Evolutionary conservation across 2,797 vertebrate genomes (phyloP).

Genomic region (Thalassophryne amazonica): DNA sequence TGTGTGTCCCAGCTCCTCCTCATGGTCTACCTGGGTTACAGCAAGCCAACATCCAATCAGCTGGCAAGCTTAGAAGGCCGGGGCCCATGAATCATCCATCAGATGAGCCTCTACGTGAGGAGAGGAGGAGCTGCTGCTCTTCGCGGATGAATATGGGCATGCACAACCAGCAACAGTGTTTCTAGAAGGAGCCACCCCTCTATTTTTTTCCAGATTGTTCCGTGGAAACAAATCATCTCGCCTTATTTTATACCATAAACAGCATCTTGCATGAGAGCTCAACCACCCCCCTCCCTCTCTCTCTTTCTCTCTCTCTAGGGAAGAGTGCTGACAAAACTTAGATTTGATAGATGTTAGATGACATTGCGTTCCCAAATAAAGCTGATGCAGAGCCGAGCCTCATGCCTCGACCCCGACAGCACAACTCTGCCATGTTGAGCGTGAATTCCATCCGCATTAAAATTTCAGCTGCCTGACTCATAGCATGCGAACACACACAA

Average conservation of each 20-base stretch:
- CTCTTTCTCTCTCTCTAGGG: conserved; percentile 20
- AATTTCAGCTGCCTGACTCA: conserved; percentile 40
- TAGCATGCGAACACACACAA: conserved; percentile 11
- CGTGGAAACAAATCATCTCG: background rate
- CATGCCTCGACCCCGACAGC: conserved; percentile 6
- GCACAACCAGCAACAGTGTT: conserved; percentile 12
- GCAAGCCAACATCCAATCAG: conserved; percentile 63
- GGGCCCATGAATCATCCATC: conserved; percentile 66
- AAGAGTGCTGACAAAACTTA: conserved; percentile 52
- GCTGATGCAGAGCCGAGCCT: conserved; percentile 22
- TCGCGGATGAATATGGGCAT: conserved; percentile 55
- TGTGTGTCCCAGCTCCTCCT: conserved; percentile 64
- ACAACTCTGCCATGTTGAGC: conserved; percentile 1
- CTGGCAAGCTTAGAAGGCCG: conserved; percentile 47
- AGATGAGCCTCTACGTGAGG: conserved; percentile 46
- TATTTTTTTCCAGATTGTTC: conserved; percentile 6
- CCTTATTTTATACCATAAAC: background rate
- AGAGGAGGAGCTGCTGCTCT: conserved; percentile 53
- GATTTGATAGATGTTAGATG: conserved; percentile 56
- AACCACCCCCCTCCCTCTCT: background rate
- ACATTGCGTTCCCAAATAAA: conserved; percentile 46
- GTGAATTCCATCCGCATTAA: conserved; percentile 40
- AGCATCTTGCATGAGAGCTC: conserved; percentile 23
- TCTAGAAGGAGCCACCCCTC: conserved; percentile 8
- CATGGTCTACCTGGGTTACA: conserved; percentile 57